phyloP scores from a whole-genome alignment of 2,113 vertebrate genomes.

The Daphoenositta chrysoptera region DNA sequence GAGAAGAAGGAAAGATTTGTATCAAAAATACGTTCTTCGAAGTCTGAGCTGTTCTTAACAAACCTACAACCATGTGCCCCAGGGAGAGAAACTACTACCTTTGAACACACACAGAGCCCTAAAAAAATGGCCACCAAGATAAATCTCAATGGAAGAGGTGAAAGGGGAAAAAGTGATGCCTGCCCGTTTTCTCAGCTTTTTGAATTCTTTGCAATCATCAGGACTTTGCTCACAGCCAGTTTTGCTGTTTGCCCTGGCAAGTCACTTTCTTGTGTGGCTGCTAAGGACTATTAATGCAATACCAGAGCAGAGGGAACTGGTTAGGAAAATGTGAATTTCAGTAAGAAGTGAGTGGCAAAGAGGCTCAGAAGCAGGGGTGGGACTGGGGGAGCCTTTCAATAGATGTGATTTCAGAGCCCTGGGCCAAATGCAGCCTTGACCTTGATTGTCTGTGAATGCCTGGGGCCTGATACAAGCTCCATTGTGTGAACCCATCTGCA shows the following conservation, averaged over 20 bases:
- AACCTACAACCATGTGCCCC: neutral
- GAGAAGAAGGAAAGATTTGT: neutral
- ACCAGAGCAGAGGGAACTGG: neutral
- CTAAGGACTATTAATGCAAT: neutral
- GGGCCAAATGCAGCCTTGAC: neutral
- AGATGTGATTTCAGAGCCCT: neutral
- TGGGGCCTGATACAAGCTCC: conserved; percentile 8
- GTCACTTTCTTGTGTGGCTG: neutral
- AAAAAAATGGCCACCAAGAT: neutral
- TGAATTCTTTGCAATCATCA: neutral
- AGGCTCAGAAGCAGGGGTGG: neutral
- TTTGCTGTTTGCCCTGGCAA: neutral
- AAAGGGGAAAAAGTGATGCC: neutral
- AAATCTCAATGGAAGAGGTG: neutral
- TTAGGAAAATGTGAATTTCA: neutral
- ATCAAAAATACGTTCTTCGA: neutral
- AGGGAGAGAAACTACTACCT: neutral
- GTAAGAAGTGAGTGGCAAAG: neutral
- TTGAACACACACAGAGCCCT: neutral
- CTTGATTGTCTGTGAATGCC: neutral
- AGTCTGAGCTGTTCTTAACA: neutral
- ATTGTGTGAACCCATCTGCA: conserved; percentile 35
- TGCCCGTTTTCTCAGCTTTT: neutral
- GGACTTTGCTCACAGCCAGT: neutral
- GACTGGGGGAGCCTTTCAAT: neutral